Evolutionary conservation across 2,888 invertebrate genomes (phyloP).

Genomic region (Aplocera efformata): DNA sequence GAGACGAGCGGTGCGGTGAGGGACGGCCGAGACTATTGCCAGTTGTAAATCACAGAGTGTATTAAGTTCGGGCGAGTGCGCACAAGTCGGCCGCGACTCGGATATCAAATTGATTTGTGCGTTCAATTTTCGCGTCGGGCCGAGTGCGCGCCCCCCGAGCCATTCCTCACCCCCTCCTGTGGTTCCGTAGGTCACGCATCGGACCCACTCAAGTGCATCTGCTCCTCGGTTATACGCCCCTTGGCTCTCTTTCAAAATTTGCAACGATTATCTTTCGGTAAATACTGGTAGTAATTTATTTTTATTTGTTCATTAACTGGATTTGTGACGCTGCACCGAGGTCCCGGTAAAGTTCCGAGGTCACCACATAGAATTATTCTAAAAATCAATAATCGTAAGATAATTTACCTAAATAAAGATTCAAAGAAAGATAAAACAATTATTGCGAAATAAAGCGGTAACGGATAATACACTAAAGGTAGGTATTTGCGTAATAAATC

Average conservation of each 20-base stretch:
- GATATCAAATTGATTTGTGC: constrained; percentile 54
- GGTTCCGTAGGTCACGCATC: constrained; percentile 49
- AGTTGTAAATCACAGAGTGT: constrained; percentile 8
- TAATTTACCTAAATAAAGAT: no score
- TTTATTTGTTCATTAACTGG: no score
- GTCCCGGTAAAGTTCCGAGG: no score
- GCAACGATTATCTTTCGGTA: constrained; percentile 30
- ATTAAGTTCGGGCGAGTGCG: constrained; percentile 10
- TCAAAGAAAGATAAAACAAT: no score
- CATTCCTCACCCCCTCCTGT: constrained; percentile 35
- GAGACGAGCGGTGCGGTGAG: constrained; percentile 30
- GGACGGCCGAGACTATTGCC: constrained; percentile 17
- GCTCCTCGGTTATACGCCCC: constrained; percentile 38
- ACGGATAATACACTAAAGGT: no score
- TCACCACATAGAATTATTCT: no score
- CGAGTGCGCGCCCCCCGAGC: constrained; percentile 25
- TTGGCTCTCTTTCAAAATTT: constrained; percentile 17
- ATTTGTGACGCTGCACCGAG: no score
- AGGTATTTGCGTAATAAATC: no score
- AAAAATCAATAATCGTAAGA: no score
- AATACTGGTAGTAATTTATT: constrained; percentile 20
- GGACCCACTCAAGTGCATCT: constrained; percentile 52
- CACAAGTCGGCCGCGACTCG: constrained; percentile 20
- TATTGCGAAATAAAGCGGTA: no score
- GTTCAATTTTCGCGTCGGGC: constrained; percentile 41